Base-by-base conservation (phyloP, 2,888 invertebrate genomes). In the Fragum whitleyi region DNA sequence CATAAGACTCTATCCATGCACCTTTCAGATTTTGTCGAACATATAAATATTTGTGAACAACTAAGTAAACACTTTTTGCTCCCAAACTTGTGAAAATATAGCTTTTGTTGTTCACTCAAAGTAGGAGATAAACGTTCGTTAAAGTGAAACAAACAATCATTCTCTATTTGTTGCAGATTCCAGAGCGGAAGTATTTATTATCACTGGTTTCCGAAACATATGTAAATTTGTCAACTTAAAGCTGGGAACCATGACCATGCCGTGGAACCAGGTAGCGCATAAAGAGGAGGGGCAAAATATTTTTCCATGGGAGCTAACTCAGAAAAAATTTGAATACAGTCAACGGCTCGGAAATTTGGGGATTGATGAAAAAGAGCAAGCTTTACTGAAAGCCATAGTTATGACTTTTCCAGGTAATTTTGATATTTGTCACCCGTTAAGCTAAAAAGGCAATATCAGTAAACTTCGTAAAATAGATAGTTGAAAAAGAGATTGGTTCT, bases 181-280 rank as follows among this genome's bases (percentile, higher is more conserved):
- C 28, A 59, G 59, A 9, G 59, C 59, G 6, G 59, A 59, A 83
- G 90, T 91, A 36, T 85, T 86, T 36, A 82, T 92, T 11, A 77
- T 93, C 26, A 92, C 92, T 91, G 87, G 93, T 92, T 59, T 23
- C 28, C 59, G 59, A 6, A 29, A 59, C 6, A 29, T 59, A 16
- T 59, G 59, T 59, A 59, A 59, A 59, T 26, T 23, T 26, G 29
- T 59, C 23, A 65, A 79, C 36, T 16, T 21, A 29, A 32, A 69
- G 2, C 68, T 23, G 29, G 32, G 70, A 53, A 86, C 92, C 5
- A 81, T 84, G 2, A 85, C 86, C 0, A 85, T 82, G 23, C 85
- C 87, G 9, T 84, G 83, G 42, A 88, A 87, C 19, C 75, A 74
- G 14, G 82, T 82, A 39, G 79, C 87, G 23, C 87, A 89, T 61